Percentiles rank a stretch among this genome's conserved stretches.
phyloP scores from a whole-genome alignment of 2,888 invertebrate species.

The Cataglyphis livida region DNA sequence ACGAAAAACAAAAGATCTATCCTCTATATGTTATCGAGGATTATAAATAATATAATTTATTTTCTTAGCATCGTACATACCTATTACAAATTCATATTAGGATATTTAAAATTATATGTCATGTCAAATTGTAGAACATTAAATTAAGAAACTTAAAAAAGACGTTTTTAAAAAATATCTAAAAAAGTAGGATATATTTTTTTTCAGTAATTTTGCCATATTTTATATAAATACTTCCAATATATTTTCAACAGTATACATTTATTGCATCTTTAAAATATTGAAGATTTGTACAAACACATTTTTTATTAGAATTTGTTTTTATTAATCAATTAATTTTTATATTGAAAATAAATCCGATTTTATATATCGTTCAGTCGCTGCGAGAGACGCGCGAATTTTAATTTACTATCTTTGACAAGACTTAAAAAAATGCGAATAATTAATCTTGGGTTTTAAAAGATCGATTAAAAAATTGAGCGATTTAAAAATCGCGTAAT shows the following conservation, averaged over 20 bases:
- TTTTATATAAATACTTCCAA: background rate
- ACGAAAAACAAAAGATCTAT: background rate
- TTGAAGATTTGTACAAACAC: background rate
- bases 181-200: background rate
- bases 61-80: background rate
- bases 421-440: background rate
- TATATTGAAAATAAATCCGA: background rate
- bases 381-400: background rate
- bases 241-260: background rate
- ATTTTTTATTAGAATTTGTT: background rate
- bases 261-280: background rate
- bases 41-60: slow-evolving; percentile 5
- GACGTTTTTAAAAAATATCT: background rate
- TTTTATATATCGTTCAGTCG: background rate
- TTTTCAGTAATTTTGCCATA: background rate
- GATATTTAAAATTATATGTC: background rate
- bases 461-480: slow-evolving; percentile 10
- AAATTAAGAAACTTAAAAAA: background rate
- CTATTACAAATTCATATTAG: background rate
- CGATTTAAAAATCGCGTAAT: slow-evolving; percentile 4
- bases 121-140: background rate
- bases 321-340: background rate
- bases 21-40: background rate
- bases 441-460: background rate
- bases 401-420: background rate